Percentiles rank a stretch among this genome's conserved stretches.
These are phyloP conservation scores for Balanococcus diminutus DNA, from an alignment of 2,888 invertebrate genomes.

Conservation along the genomic window DNA sequence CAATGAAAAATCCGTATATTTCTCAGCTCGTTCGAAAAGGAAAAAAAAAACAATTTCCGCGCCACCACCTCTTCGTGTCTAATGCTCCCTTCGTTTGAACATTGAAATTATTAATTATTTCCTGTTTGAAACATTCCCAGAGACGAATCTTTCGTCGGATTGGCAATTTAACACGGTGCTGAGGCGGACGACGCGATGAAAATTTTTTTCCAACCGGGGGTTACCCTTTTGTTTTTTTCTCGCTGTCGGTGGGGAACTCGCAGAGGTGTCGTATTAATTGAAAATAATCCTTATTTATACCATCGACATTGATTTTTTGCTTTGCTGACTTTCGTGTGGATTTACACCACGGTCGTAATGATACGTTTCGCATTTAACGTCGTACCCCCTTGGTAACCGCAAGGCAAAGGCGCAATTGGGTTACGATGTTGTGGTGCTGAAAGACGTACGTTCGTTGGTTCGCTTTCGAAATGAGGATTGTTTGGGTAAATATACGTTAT, in stretches of 20 bases:
- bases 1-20: constrained; percentile 22
- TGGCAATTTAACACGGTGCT: constrained; percentile 10
- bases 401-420: background rate
- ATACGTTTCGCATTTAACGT: constrained; percentile 26
- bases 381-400: constrained; percentile 18
- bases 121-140: constrained; percentile 26
- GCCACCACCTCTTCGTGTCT: background rate
- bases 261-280: constrained; percentile 19
- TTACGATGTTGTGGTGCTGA: background rate
- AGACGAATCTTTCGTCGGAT: constrained; percentile 33
- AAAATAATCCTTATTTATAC: constrained; percentile 22
- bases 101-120: constrained; percentile 38
- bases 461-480: background rate
- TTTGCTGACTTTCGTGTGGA: constrained; percentile 15
- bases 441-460: constrained; percentile 37
- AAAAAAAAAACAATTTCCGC: constrained; percentile 14
- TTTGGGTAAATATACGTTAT: constrained; percentile 23
- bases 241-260: background rate
- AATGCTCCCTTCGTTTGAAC: background rate
- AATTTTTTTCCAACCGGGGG: background rate
- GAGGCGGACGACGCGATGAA: background rate
- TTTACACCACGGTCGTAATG: constrained; percentile 23
- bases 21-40: background rate
- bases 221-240: background rate
- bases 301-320: constrained; percentile 36